Conservation (phyloP, 2,797 vertebrate genomes). For the Enteromius thamalakanensis region DNA sequence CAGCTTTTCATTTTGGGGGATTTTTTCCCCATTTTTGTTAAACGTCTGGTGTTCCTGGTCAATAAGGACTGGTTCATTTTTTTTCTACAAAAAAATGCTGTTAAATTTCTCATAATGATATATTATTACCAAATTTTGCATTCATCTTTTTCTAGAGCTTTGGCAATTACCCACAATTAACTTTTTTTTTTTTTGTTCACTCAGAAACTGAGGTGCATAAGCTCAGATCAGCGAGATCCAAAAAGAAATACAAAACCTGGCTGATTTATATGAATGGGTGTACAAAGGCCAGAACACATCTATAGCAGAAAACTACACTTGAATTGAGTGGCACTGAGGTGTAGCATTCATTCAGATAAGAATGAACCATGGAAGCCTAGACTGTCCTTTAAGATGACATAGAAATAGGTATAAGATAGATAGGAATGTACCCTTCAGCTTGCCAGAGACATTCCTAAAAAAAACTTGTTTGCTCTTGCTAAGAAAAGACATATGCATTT, state of each 20-base stretch:
- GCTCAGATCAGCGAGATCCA: background rate
- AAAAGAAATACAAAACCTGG: background rate
- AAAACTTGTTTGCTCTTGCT: conserved; percentile 46
- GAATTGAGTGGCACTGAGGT: conserved; percentile 7
- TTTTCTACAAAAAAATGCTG: background rate
- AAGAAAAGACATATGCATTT: conserved; percentile 41
- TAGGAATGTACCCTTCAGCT: conserved; percentile 50
- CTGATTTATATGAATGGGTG: conserved; percentile 7
- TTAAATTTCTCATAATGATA: background rate
- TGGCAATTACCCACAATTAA: background rate
- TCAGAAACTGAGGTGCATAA: background rate
- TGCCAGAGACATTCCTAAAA: conserved; percentile 44
- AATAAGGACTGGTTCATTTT: background rate
- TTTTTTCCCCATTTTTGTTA: background rate
- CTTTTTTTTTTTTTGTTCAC: background rate
- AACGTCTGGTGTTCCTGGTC: background rate
- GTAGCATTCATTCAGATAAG: background rate
- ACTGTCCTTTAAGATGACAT: conserved; percentile 14
- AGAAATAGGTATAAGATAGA: conserved; percentile 29
- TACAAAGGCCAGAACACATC: background rate
- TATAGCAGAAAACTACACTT: background rate
- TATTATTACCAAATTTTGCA: background rate
- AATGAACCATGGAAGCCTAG: conserved; percentile 20
- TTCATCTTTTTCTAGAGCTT: background rate
- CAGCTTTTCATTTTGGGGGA: background rate